Evolutionary conservation across 1,140 invertebrate genomes (phyloP).

Genomic region (Drosophila trapezifrons): DNA sequence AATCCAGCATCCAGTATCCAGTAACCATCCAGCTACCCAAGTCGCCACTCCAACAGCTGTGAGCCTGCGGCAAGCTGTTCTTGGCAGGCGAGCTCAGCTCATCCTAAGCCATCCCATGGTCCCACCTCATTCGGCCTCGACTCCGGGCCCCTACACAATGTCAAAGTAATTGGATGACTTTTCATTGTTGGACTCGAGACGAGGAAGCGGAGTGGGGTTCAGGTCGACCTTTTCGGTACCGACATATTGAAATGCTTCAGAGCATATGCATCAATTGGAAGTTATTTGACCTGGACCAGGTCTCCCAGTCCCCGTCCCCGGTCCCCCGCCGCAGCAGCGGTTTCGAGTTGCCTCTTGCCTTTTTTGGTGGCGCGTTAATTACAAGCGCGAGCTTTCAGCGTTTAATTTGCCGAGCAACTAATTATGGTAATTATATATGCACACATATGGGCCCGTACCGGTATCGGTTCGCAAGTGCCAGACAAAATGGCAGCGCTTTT

Average conservation of each 20-base stretch:
- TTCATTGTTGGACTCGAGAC: constrained; percentile 42
- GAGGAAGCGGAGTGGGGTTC: neutral
- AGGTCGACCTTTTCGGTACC: constrained; percentile 32
- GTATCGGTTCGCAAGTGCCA: constrained; percentile 19
- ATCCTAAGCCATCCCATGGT: constrained; percentile 15
- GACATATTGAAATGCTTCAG: constrained; percentile 67
- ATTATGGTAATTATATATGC: constrained; percentile 68
- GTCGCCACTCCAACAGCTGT: constrained; percentile 58
- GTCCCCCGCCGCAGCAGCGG: constrained; percentile 10
- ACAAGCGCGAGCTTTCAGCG: constrained; percentile 55
- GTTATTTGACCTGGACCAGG: constrained; percentile 24
- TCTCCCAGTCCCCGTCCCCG: neutral
- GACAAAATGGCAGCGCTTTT: constrained; percentile 70
- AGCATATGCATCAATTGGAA: constrained; percentile 72
- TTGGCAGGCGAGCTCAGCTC: constrained; percentile 28
- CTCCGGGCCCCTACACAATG: constrained; percentile 55
- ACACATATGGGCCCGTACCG: constrained; percentile 21
- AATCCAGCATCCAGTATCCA: constrained; percentile 28
- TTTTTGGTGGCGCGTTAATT: constrained; percentile 54
- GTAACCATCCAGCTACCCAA: constrained; percentile 20
- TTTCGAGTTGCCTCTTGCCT: constrained; percentile 9
- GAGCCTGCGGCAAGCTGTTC: constrained; percentile 39
- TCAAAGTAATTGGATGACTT: constrained; percentile 81
- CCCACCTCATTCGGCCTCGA: constrained; percentile 17
- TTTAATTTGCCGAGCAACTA: constrained; percentile 62